Evolutionary conservation across 1,140 invertebrate species (phyloP).

Genomic region (Reticulitermes speratus): DNA sequence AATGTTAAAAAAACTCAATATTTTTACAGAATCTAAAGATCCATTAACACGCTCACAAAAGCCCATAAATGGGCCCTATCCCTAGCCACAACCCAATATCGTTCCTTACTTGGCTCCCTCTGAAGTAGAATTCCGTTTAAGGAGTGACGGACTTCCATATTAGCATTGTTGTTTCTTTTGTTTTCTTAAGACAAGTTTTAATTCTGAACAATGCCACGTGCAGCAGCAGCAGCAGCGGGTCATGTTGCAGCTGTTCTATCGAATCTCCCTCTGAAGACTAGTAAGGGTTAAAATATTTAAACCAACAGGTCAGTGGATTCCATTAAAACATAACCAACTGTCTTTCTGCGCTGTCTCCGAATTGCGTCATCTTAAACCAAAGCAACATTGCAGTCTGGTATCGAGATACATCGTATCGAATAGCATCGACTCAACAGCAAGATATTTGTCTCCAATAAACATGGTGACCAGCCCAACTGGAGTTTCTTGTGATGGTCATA

Average conservation of each 20-base stretch:
- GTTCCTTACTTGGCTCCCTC: neutral
- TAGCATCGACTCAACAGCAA: neutral
- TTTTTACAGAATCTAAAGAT: too few species aligned
- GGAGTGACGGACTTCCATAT: neutral
- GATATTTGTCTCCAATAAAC: neutral
- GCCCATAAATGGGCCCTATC: neutral
- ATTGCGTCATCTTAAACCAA: constrained; percentile 1
- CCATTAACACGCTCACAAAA: too few species aligned
- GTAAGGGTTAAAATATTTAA: constrained; percentile 1
- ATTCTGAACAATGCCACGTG: neutral
- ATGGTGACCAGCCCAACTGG: too few species aligned
- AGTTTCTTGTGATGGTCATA: too few species aligned
- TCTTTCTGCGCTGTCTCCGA: neutral
- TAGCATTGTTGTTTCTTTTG: neutral
- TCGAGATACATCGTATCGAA: neutral
- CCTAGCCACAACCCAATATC: neutral
- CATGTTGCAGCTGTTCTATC: neutral
- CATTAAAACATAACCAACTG: neutral
- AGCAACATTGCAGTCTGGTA: neutral
- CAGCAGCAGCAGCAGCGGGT: neutral
- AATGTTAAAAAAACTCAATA: too few species aligned
- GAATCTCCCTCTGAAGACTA: neutral
- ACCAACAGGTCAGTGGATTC: neutral
- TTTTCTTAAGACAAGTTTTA: neutral
- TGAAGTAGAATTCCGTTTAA: neutral